A percentile compares a stretch with the other conserved stretches of the same genome.
These are phyloP conservation scores for Bedellia somnulentella DNA, from an alignment of 2,888 invertebrate species.

Conservation along the genomic window DNA sequence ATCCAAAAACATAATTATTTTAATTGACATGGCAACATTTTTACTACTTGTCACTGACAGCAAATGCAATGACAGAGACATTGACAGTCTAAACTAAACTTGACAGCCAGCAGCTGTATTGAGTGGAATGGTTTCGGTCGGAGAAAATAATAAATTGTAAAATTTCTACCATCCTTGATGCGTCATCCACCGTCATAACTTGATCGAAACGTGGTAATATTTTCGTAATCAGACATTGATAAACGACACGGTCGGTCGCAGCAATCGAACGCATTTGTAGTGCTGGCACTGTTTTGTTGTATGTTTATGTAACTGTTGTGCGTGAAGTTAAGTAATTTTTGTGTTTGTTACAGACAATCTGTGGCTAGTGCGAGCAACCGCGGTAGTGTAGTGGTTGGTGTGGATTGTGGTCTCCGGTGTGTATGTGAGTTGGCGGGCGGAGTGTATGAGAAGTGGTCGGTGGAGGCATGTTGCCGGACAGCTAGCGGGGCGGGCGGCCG, in stretches of 20 bases:
- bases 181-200: slow-evolving; percentile 50
- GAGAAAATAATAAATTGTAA: slow-evolving; percentile 39
- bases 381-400: too few species aligned
- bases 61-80: too few species aligned
- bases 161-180: slow-evolving; percentile 44
- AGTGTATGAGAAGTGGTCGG: slow-evolving; percentile 43
- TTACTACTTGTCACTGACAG: too few species aligned
- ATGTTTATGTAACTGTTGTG: slow-evolving; percentile 58
- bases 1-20: too few species aligned
- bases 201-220: slow-evolving; percentile 35
- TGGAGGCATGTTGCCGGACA: slow-evolving; percentile 58
- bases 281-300: slow-evolving; percentile 27
- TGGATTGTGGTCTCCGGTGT: slow-evolving; percentile 11
- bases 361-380: too few species aligned
- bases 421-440: too few species aligned
- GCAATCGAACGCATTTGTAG: slow-evolving; percentile 8
- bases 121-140: slow-evolving; percentile 40
- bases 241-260: too few species aligned
- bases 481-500: slow-evolving; percentile 61
- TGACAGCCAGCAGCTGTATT: slow-evolving; percentile 51
- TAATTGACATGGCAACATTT: slow-evolving; percentile 43
- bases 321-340: slow-evolving; percentile 34
- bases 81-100: too few species aligned
- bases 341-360: slow-evolving; percentile 49
- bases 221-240: not conserved